Base-by-base conservation (phyloP, 2,113 vertebrate species). In the Hiodon tergisus region DNA sequence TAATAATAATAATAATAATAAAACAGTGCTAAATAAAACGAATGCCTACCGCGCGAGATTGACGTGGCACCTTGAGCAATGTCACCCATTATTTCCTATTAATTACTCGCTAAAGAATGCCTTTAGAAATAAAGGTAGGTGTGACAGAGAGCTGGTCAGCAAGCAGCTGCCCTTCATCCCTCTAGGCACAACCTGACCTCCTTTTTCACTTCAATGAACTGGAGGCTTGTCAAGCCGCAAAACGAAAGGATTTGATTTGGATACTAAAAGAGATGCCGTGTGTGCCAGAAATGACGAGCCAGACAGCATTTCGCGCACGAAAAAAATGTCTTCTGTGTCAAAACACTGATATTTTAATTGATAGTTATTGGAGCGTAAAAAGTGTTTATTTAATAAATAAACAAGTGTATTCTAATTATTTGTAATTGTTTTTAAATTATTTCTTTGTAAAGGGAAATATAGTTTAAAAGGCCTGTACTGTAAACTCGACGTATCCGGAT, bases 141-240 rank as follows among this genome's bases (percentile, higher is more conserved):
- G 90, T 89, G 88, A 89, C 82, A 79, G 79, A 72, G 83, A 66
- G 77, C 83, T 82, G 86, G 90, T 86, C 90, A 89, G 84, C 76
- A 81, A 89, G 86, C 88, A 90, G 85, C 90, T 93, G 86, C 83
- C 86, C 81, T 82, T 83, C 80, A 86, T 84, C 85, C 86, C 89
- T 87, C 84, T 78, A 86, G 89, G 87, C 83, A 68, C 76, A 79
- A 55, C 13, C 78, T 89, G 90, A 90, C 90, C 92, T 91, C 84
- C 81, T 91, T 92, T 87, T 89, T 84, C 83, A 83, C 88, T 87
- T 89, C 88, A 87, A 81, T 84, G 85, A 86, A 87, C 85, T 84
- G 79, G 79, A 86, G 78, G 71, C 84, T 82, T 88, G 89, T 89
- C 88, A 89, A 83, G 84, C 84, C 81, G 81, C 76, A 80, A 80